Evolutionary conservation across 2,797 vertebrate species (phyloP), one percentile per base, ranked within the genome.

Genomic region (Arctocebus calabarensis): DNA sequence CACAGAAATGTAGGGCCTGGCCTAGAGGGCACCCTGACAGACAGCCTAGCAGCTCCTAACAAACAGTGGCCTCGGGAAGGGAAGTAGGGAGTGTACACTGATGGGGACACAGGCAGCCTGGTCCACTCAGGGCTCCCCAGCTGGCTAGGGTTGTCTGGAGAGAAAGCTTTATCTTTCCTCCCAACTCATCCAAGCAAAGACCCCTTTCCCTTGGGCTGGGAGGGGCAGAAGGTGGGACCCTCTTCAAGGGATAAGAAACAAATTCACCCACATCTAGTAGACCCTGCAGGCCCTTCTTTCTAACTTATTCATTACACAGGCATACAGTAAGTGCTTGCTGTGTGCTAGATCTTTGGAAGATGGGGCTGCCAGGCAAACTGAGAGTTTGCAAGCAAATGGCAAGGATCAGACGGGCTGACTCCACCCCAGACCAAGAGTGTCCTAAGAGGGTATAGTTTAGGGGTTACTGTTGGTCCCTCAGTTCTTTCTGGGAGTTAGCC

Each of bases 1-100:
- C 89, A 94, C 84, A 96, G 86, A 91, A 94, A 88, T 11, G 25
- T 71, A 91, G n/a, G 84, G 95, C 94, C 71, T 52, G 84, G 92
- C 70, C 94, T 96, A 66, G 79, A 95, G 37, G 37, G 62, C 91
- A 64, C 43, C 19, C 20, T 5, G 70, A 91, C 61, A 29, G 55
- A 22, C 82, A 82, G 37, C 2, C 79, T 66, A 7, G 66, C 74
- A 87, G 91, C 16, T 75, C 48, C 68, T 64, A 61, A 34, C 32
- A 75, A 61, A 34, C 32, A 71, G 84, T 45, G 77, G 29, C 84
- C 34, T 27, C 20, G 8, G 91, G 68, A 94, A 96, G 52, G 91
- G 68, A 94, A 96, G 45, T 34, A 90, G 68, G 48, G 75, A 95
- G 66, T 64, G 62, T 52, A 57, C 79, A 81, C 32, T 11, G 52